These are phyloP conservation scores for Redunca redunca DNA, from an alignment of 2,113 vertebrate genomes.

Conservation along the genomic window DNA sequence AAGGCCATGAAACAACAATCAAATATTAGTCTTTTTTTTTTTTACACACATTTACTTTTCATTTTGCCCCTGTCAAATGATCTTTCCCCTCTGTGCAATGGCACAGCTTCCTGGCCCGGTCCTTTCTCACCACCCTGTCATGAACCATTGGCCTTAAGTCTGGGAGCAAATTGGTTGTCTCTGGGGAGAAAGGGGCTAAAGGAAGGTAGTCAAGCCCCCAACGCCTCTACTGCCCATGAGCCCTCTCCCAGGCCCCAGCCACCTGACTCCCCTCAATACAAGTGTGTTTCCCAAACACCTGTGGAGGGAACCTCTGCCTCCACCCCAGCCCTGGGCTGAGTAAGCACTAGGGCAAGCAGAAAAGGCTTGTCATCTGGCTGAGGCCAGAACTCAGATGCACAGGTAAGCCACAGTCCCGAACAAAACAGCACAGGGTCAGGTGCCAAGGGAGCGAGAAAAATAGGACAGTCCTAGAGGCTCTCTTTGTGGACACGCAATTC, in stretches of 20 bases:
- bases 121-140: not conserved
- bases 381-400: not conserved
- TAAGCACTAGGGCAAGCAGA: not conserved
- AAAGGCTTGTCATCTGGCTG: not conserved
- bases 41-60: not conserved
- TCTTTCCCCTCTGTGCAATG: not conserved
- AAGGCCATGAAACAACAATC: not conserved
- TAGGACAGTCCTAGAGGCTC: not conserved
- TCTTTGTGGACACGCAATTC: not conserved
- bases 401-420: not conserved
- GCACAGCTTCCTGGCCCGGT: accelerated
- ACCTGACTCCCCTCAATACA: not conserved
- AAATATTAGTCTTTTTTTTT: not conserved
- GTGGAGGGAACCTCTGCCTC: not conserved
- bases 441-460: not conserved
- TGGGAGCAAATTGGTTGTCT: not conserved
- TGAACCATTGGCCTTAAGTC: not conserved
- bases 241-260: not conserved
- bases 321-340: not conserved
- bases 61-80: not conserved
- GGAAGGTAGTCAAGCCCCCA: not conserved
- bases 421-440: not conserved
- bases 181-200: not conserved
- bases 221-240: not conserved
- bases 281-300: not conserved